These are phyloP conservation scores for Hippocampus guttulatus DNA, from an alignment of 2,113 vertebrate genomes.

Conservation along the genomic window DNA sequence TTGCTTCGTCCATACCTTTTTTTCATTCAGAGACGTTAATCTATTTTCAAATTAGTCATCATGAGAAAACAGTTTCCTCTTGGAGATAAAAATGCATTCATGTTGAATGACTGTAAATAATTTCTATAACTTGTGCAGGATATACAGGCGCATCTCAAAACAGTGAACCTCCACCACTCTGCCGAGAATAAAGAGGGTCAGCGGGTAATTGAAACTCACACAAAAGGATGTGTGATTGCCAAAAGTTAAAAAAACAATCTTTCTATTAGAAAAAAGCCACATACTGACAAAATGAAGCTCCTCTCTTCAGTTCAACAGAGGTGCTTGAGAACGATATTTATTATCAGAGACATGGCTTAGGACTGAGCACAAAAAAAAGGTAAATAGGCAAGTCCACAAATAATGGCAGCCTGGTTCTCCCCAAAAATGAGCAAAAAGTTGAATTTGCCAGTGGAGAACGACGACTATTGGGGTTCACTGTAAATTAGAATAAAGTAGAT, in stretches of 20 bases:
- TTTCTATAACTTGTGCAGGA: conserved; percentile 68
- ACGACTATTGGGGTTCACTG: not conserved
- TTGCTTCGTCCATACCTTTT: not conserved
- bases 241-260: not conserved
- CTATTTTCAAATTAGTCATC: not conserved
- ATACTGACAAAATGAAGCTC: not conserved
- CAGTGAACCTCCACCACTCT: not conserved
- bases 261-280: not conserved
- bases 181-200: not conserved
- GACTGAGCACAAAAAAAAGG: not conserved
- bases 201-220: not conserved
- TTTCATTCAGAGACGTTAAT: not conserved
- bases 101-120: conserved; percentile 76
- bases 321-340: not conserved
- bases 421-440: not conserved
- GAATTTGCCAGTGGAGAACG: too few species aligned
- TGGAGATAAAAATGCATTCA: conserved; percentile 55
- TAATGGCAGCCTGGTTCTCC: not conserved
- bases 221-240: not conserved
- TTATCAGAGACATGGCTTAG: not conserved
- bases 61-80: conserved; percentile 3
- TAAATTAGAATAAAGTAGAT: not conserved
- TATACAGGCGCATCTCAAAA: conserved; percentile 16
- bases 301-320: not conserved
- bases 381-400: not conserved